A percentile compares a stretch with the other conserved stretches of the same genome.
These are phyloP conservation scores for Muscina levida DNA, from an alignment of 2,888 invertebrate species.

Conservation along the genomic window DNA sequence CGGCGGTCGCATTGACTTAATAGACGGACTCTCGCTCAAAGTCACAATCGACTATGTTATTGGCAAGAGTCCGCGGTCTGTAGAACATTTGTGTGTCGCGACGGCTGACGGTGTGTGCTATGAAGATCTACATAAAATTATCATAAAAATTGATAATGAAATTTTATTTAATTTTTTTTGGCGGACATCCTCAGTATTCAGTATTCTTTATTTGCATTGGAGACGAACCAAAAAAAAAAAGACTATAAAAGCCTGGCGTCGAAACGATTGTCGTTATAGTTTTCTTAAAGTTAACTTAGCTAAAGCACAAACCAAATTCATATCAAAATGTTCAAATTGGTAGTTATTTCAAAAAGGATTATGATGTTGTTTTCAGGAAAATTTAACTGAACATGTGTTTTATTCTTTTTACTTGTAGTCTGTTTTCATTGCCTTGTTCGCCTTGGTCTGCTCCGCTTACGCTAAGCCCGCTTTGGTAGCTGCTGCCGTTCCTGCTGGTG, in stretches of 20 bases:
- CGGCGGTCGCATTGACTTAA: not conserved
- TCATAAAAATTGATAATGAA: conserved; percentile 30
- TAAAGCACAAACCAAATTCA: conserved; percentile 54
- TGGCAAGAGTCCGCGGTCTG: not conserved
- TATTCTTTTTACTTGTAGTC: conserved; percentile 69
- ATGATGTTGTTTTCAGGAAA: too few relatives aligned
- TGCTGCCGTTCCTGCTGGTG: conserved; percentile 73
- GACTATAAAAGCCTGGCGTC: conserved; percentile 22
- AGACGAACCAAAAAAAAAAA: too few relatives aligned
- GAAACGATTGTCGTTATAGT: conserved; percentile 35
- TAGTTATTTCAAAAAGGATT: too few relatives aligned
- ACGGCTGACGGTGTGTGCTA: not conserved
- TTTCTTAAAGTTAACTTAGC: conserved; percentile 45
- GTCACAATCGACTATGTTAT: not conserved
- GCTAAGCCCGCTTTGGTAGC: conserved; percentile 79
- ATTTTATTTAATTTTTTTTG: conserved; percentile 66
- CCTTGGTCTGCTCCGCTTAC: conserved; percentile 80
- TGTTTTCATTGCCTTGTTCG: conserved; percentile 79
- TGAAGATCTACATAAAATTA: conserved; percentile 32
- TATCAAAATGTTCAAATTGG: conserved; percentile 76
- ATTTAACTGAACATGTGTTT: conserved; percentile 33
- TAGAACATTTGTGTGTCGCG: conserved; percentile 21
- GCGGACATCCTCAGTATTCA: conserved; percentile 65
- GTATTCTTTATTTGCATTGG: conserved; percentile 27
- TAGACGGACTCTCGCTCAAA: conserved; percentile 7